These are phyloP conservation scores for Pelecanoides urinatrix DNA, from an alignment of 2,113 vertebrate species.

Conservation along the genomic window DNA sequence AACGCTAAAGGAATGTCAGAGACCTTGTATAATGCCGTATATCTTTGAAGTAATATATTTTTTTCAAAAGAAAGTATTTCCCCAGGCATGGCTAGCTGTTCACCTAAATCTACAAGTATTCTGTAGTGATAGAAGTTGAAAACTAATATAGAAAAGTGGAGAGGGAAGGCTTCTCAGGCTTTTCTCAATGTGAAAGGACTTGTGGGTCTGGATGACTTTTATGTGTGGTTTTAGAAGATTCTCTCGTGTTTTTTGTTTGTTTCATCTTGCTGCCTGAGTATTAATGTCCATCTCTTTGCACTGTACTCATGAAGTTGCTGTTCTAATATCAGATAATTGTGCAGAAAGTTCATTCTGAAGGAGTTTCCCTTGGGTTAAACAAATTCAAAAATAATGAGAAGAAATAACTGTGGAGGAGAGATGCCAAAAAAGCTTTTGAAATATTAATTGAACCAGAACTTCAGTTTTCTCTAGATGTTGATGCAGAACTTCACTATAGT, in stretches of 20 bases:
- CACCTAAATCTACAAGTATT: background rate
- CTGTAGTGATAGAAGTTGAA: background rate
- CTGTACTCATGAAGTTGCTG: background rate
- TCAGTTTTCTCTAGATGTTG: background rate
- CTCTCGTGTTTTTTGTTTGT: background rate
- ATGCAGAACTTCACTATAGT: background rate
- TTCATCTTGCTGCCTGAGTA: conserved; percentile 32
- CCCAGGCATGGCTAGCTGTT: background rate
- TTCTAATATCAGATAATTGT: background rate
- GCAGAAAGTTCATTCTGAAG: conserved; percentile 15
- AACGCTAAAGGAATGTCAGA: background rate
- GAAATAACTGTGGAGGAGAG: background rate
- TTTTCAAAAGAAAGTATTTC: background rate
- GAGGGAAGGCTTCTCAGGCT: background rate
- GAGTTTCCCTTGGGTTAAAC: conserved; percentile 13
- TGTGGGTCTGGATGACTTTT: conserved; percentile 1
- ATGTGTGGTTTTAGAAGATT: conserved; percentile 31
- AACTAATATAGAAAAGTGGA: background rate
- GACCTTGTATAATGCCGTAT: background rate
- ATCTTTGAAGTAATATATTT: background rate
- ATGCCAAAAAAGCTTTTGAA: conserved; percentile 12
- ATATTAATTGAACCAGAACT: background rate
- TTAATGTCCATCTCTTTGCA: conserved; percentile 35
- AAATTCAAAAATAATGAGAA: background rate
- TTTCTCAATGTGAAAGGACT: background rate